Conservation (phyloP, 1,140 invertebrate genomes). For the Drosophila micromelanica region DNA sequence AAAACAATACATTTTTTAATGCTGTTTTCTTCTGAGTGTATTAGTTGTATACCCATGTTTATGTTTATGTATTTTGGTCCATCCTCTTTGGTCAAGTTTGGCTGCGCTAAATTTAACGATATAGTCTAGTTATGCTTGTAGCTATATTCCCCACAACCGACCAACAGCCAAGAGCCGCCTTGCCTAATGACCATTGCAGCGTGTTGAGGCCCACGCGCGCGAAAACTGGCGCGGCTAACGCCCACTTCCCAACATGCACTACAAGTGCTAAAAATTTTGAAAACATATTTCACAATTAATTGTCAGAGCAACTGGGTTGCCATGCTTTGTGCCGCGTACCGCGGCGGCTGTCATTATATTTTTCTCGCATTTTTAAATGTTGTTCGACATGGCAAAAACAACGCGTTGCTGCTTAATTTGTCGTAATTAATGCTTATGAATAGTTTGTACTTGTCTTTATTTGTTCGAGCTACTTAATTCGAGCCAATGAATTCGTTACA, state of each 20-base stretch:
- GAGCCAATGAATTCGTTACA: constrained; percentile 30
- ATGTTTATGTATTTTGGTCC: not conserved
- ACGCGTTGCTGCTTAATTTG: constrained; percentile 81
- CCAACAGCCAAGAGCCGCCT: constrained; percentile 1
- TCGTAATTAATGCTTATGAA: constrained; percentile 83
- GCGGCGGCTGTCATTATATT: constrained; percentile 24
- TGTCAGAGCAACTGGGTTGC: constrained; percentile 65
- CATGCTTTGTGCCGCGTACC: constrained; percentile 16
- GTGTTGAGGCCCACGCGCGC: constrained; percentile 34
- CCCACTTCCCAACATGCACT: constrained; percentile 73
- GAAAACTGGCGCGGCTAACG: constrained; percentile 31
- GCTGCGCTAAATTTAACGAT: constrained; percentile 1
- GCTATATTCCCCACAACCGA: not conserved
- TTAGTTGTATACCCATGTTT: not conserved
- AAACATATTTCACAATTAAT: constrained; percentile 84
- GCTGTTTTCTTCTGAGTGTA: too few relatives aligned
- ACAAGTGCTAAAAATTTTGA: constrained; percentile 81
- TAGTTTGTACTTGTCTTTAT: constrained; percentile 80
- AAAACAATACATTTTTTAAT: too few relatives aligned
- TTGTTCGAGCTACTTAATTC: constrained; percentile 59
- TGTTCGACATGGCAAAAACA: constrained; percentile 82
- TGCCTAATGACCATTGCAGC: constrained; percentile 40
- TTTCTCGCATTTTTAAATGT: constrained; percentile 79
- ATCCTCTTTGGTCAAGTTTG: constrained; percentile 12
- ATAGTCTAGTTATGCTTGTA: not conserved